phyloP scores from a whole-genome alignment of 2,113 vertebrate genomes.

The Elephantulus edwardii region DNA sequence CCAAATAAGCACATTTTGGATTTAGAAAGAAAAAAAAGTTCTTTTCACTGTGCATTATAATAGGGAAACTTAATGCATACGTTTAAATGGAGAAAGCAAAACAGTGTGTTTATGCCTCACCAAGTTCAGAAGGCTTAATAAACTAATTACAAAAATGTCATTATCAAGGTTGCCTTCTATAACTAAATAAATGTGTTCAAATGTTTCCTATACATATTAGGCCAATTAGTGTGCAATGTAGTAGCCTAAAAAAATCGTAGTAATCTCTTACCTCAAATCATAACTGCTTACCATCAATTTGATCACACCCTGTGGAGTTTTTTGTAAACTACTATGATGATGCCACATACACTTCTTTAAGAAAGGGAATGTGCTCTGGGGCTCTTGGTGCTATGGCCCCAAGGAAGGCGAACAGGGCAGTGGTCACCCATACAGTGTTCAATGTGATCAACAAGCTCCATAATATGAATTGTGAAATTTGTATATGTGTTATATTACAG shows the following conservation, averaged over 20 bases:
- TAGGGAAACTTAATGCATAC: not conserved
- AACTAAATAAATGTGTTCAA: slow-evolving; percentile 40
- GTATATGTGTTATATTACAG: not conserved
- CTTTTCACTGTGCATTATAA: not conserved
- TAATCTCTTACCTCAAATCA: slow-evolving; percentile 4
- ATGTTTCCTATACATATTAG: slow-evolving; percentile 20
- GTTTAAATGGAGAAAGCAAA: slow-evolving; percentile 14
- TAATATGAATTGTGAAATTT: not conserved
- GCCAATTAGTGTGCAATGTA: not conserved
- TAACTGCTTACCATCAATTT: slow-evolving; percentile 14
- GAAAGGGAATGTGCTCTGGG: too few relatives aligned
- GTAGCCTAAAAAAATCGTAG: not conserved
- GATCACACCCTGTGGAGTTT: not conserved
- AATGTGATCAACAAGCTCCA: slow-evolving; percentile 20
- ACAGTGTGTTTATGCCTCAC: not conserved
- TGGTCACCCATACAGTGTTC: too few relatives aligned
- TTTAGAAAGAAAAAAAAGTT: not conserved
- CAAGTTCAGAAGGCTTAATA: slow-evolving; percentile 49
- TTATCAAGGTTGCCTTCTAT: not conserved
- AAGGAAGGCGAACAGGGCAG: too few relatives aligned
- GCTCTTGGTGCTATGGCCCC: too few relatives aligned
- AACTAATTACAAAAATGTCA: slow-evolving; percentile 24
- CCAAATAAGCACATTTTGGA: not conserved
- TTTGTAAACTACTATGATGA: not conserved
- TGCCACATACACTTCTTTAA: not conserved